Percentiles rank a stretch among this genome's conserved stretches.
Conservation (phyloP, 1,140 invertebrate genomes). For the Antheraea mylitta region DNA sequence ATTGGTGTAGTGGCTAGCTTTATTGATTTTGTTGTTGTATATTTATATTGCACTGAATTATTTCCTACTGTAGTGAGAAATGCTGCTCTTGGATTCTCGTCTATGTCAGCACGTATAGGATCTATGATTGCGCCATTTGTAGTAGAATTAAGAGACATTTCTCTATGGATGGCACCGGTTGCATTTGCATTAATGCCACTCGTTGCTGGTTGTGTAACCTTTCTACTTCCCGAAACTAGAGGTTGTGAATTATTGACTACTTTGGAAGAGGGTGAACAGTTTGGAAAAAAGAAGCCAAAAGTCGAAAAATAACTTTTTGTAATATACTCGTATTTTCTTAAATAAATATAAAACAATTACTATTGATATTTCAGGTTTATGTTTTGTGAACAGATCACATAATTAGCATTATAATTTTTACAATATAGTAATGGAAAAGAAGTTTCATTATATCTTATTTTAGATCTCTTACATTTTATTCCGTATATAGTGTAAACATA, state of each 20-base stretch:
- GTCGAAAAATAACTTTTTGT: not conserved
- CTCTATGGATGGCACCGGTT: conserved; percentile 82
- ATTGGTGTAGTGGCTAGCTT: conserved; percentile 85
- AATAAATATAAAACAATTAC: no score
- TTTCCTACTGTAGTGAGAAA: conserved; percentile 85
- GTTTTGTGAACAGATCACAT: no score
- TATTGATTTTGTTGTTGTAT: conserved; percentile 83
- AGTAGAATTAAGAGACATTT: conserved; percentile 69
- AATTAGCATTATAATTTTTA: no score
- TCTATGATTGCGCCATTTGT: conserved; percentile 84
- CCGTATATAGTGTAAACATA: no score
- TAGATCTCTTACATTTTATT: no score
- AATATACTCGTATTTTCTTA: not conserved
- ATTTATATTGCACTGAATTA: conserved; percentile 84
- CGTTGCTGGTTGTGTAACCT: conserved; percentile 81
- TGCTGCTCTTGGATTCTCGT: conserved; percentile 82
- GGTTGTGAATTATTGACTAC: conserved; percentile 87
- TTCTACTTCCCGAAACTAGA: conserved; percentile 87
- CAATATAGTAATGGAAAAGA: no score
- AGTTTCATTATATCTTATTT: no score
- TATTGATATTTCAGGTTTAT: no score
- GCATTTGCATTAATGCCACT: conserved; percentile 84
- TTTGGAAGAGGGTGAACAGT: conserved; percentile 87
- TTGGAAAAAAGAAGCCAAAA: conserved; percentile 78
- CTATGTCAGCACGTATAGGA: conserved; percentile 84